Conservation (phyloP, 2,888 invertebrate genomes). For the Pseudococcus jackbeardsleyi region DNA sequence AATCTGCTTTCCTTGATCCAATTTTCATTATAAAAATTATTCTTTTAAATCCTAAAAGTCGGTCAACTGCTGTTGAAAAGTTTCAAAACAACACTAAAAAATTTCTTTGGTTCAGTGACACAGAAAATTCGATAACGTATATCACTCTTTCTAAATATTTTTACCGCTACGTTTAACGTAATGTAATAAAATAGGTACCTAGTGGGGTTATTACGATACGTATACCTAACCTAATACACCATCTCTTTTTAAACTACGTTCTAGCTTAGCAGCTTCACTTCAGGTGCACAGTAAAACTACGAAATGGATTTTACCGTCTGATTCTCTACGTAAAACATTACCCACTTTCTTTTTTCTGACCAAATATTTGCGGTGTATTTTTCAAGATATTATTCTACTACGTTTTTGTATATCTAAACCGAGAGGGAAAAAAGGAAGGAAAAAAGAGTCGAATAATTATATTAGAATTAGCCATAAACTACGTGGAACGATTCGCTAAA, state of each 20-base stretch:
- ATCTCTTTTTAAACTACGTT: background rate
- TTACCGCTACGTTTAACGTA: slow-evolving; percentile 20
- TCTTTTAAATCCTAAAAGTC: background rate
- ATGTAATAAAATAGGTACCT: slow-evolving; percentile 1
- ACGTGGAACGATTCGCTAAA: background rate
- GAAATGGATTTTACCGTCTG: no score
- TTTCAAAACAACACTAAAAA: slow-evolving; percentile 48
- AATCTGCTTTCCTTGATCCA: background rate
- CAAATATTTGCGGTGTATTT: no score
- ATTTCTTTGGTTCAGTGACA: slow-evolving; percentile 39
- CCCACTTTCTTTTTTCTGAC: no score
- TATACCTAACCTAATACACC: background rate
- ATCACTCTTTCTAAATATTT: slow-evolving; percentile 25
- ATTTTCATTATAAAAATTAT: slow-evolving; percentile 40
- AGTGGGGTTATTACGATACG: background rate
- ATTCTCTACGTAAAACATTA: no score
- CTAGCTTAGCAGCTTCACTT: no score
- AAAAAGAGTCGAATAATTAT: background rate
- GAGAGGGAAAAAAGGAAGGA: no score
- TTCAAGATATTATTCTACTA: no score
- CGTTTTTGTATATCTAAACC: no score
- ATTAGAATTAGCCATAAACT: background rate
- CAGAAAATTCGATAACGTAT: slow-evolving; percentile 43
- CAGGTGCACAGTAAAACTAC: no score
- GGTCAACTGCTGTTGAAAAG: slow-evolving; percentile 35